These are phyloP conservation scores for Huso huso DNA, from an alignment of 2,797 vertebrate genomes.

Conservation along the genomic window DNA sequence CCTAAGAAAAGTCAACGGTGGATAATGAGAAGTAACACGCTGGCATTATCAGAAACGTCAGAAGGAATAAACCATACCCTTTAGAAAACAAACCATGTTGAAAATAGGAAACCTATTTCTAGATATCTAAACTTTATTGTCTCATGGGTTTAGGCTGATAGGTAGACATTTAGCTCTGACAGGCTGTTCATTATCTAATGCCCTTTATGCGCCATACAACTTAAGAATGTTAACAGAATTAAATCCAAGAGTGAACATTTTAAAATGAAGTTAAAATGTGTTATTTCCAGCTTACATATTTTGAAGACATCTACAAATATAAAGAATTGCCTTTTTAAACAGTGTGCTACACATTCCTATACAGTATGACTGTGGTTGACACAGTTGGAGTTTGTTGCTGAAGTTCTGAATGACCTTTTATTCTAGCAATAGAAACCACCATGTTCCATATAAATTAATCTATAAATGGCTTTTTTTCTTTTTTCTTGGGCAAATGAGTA, in stretches of 20 bases:
- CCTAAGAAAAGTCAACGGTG: constrained; percentile 61
- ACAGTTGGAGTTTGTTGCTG: background rate
- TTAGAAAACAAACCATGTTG: constrained; percentile 32
- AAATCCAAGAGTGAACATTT: no score
- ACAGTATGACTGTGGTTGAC: no score
- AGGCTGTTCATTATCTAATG: background rate
- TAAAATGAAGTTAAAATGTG: no score
- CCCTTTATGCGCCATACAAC: background rate
- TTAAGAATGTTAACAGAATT: no score
- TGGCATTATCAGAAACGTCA: constrained; percentile 40
- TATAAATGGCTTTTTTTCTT: background rate
- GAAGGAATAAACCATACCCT: constrained; percentile 19
- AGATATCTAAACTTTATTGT: constrained; percentile 1
- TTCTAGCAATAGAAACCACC: background rate
- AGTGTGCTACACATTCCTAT: no score
- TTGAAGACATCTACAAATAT: no score
- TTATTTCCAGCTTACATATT: no score
- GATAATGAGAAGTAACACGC: constrained; percentile 50
- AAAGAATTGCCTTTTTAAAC: no score
- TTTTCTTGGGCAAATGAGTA: no score
- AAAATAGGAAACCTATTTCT: constrained; percentile 2
- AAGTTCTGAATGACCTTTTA: background rate
- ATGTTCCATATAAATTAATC: no score
- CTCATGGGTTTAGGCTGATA: constrained; percentile 10
- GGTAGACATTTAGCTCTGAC: constrained; percentile 1